Evolutionary conservation across 2,888 invertebrate species (phyloP), one percentile per base, ranked within the genome.

Genomic region (Metacarcinus magister): DNA sequence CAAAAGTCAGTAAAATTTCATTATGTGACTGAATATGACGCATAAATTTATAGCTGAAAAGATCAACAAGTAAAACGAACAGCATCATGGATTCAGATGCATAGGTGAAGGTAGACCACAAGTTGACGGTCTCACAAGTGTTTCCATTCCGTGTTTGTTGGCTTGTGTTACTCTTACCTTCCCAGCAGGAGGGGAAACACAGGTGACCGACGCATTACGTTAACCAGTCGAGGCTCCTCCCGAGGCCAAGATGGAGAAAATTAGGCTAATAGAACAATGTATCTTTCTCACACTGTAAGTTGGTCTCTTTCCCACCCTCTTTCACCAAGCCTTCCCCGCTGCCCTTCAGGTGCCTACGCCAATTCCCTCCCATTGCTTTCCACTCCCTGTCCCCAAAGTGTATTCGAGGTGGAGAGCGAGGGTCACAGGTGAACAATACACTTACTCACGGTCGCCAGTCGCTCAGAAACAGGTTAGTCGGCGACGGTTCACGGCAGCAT

Each of bases 391-490:
- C 75, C 28, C 87, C 87, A 39, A 60, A 19, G 60, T 60, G 23
- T 39, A 16, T 87, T 39, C 39, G 16, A 39, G 87, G 87, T 87
- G 39, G 39, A 87, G 87, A 87, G 13, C 16, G 87, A 87, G 87
- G 87, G 87, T 87, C 87, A 87, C 39, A 87, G 87, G 87, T 87
- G 87, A 87, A 87, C 87, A 87, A 39, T 87, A 87, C 87, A 87
- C 87, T 32, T 39, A 87, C 87, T 87, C 87, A 87, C 87, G 87
- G 87, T 87, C 87, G 87, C 32, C 39, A 39, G 87, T 87, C 87
- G 2, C 87, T 87, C 87, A 87, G 87, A 87, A 87, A 87, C 87
- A 87, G 87, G 87, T 87, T 87, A 87, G 87, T 87, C 39, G 87
- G 39, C 39, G 87, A 39, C 87, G 87, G 39, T 32, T 87, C 87